A percentile compares a stretch with the other conserved stretches of the same genome.
Conservation (phyloP, 2,797 vertebrate genomes). For the Champsocephalus gunnari region DNA sequence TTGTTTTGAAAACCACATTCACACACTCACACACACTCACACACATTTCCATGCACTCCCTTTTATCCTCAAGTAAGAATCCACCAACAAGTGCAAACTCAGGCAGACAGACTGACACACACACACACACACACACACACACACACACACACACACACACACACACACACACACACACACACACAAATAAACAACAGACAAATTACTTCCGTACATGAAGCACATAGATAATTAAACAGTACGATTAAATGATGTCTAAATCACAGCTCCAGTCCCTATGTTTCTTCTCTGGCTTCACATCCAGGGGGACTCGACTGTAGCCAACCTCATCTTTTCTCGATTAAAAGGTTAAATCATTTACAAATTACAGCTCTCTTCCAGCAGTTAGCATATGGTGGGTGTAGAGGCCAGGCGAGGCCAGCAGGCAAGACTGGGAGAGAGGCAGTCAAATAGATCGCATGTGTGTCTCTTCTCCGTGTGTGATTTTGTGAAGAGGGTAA, state of each 20-base stretch:
- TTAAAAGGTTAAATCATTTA: constrained; percentile 79
- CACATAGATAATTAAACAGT: constrained; percentile 66
- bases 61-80: too few species aligned
- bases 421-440: constrained; percentile 53
- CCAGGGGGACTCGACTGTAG: constrained; percentile 61
- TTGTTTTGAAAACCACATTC: constrained; percentile 76
- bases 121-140: constrained; percentile 35
- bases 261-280: constrained; percentile 58
- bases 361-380: constrained; percentile 72
- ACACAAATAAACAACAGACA: constrained; percentile 40
- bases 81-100: too few species aligned
- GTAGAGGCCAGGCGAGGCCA: constrained; percentile 57
- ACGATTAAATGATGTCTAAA: constrained; percentile 72
- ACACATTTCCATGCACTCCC: background rate
- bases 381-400: constrained; percentile 73
- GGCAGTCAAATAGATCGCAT: constrained; percentile 26
- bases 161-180: constrained; percentile 27
- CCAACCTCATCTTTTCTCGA: constrained; percentile 70
- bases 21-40: constrained; percentile 49
- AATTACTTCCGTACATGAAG: constrained; percentile 53
- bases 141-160: constrained; percentile 30
- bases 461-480: constrained; percentile 17
- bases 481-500: constrained; percentile 8
- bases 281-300: constrained; percentile 56
- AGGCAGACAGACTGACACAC: constrained; percentile 41